A percentile compares a stretch with the other conserved stretches of the same genome.
Evolutionary conservation across 2,888 invertebrate species (phyloP).

Genomic region (Drosophila maculinotata): DNA sequence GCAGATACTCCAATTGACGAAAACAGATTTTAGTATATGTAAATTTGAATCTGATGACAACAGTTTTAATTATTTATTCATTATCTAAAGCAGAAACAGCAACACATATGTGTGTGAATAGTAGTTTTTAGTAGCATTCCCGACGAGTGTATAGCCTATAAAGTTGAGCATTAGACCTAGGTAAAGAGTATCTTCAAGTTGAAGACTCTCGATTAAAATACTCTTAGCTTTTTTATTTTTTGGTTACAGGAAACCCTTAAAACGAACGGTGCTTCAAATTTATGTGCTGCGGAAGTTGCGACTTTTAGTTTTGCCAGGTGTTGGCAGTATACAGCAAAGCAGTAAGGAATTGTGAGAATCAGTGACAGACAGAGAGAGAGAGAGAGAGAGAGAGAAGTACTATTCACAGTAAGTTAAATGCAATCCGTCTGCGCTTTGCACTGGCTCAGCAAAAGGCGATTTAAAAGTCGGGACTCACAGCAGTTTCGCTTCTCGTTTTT

Average conservation of each 20-base stretch:
- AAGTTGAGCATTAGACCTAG: too few relatives aligned
- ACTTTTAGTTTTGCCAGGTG: conserved; percentile 72
- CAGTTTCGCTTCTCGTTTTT: conserved; percentile 31
- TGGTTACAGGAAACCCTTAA: conserved; percentile 56
- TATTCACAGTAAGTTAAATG: conserved; percentile 36
- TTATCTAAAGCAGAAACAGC: too few relatives aligned
- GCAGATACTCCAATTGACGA: neutral
- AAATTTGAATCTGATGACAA: neutral
- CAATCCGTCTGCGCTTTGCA: conserved; percentile 36
- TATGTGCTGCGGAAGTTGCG: conserved; percentile 70
- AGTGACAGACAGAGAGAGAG: neutral
- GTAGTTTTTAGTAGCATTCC: too few relatives aligned
- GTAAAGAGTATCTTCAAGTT: conserved; percentile 1
- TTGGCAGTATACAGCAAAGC: conserved; percentile 26
- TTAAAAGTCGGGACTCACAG: conserved; percentile 40
- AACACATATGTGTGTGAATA: too few relatives aligned
- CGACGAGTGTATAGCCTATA: too few relatives aligned
- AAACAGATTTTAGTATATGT: neutral
- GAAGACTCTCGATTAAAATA: neutral
- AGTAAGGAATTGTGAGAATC: neutral
- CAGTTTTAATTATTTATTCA: neutral
- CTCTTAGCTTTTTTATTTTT: conserved; percentile 23
- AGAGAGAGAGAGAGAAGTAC: conserved; percentile 1
- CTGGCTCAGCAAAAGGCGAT: conserved; percentile 42
- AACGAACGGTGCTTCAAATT: conserved; percentile 62